phyloP scores from a whole-genome alignment of 2,797 vertebrate genomes.

The Trachops cirrhosus region DNA sequence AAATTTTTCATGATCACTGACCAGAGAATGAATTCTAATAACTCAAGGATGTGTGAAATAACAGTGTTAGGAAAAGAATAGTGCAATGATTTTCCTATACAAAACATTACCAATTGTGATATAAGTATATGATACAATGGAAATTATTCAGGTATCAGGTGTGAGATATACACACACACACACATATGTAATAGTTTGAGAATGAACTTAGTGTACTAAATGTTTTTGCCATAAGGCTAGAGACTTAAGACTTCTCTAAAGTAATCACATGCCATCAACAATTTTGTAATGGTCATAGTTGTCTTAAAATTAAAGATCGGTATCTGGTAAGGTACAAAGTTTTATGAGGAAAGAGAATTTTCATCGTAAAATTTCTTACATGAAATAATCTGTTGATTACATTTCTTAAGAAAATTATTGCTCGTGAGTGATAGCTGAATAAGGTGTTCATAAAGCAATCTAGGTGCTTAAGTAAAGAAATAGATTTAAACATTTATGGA shows the following conservation, averaged over 20 bases:
- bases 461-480: neutral
- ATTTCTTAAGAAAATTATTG: neutral
- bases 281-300: neutral
- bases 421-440: neutral
- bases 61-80: neutral
- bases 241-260: neutral
- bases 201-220: neutral
- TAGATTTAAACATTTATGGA: neutral
- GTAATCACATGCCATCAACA: neutral
- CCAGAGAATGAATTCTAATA: neutral
- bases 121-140: neutral
- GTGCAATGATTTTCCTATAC: neutral
- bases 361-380: neutral
- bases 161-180: too few species aligned
- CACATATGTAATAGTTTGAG: neutral
- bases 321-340: neutral
- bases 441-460: neutral
- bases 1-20: neutral
- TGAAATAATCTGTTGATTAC: slow-evolving; percentile 30
- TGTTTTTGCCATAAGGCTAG: neutral
- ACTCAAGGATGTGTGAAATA: neutral
- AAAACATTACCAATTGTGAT: neutral
- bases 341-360: neutral
- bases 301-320: slow-evolving; percentile 4
- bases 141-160: neutral